phyloP scores from a whole-genome alignment of 2,113 vertebrate species.

The western clawed frog (Xenopus tropicalis) region UCB_Xtro_10.0 CM004448.2:110961501-110962000 shows the following conservation, averaged over 20 bases:
- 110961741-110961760: slow-evolving; percentile 96
- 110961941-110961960: slow-evolving; percentile 94
- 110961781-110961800: slow-evolving; percentile 94
- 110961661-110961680: slow-evolving; percentile 86
- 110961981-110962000: slow-evolving; percentile 79
- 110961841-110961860: slow-evolving; percentile 82
- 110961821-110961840: slow-evolving; percentile 90
- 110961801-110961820: slow-evolving; percentile 96
- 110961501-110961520: slow-evolving; percentile 71
- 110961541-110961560: slow-evolving; percentile 89
- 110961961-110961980: slow-evolving; percentile 90
- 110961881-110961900: slow-evolving; percentile 81
- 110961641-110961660: slow-evolving; percentile 82
- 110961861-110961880: slow-evolving; percentile 89
- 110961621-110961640: slow-evolving; percentile 79
- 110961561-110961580: slow-evolving; percentile 96
- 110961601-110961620: slow-evolving; percentile 62
- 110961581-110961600: slow-evolving; percentile 70
- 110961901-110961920: slow-evolving; percentile 62
- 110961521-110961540: slow-evolving; percentile 63
- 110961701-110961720: slow-evolving; percentile 99
- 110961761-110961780: slow-evolving; percentile 89
- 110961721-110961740: slow-evolving; percentile 91
- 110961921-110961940: slow-evolving; percentile 83
- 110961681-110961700: slow-evolving; percentile 89